phyloP scores from a whole-genome alignment of 2,113 vertebrate genomes.

The Hypomesus transpacificus region DNA sequence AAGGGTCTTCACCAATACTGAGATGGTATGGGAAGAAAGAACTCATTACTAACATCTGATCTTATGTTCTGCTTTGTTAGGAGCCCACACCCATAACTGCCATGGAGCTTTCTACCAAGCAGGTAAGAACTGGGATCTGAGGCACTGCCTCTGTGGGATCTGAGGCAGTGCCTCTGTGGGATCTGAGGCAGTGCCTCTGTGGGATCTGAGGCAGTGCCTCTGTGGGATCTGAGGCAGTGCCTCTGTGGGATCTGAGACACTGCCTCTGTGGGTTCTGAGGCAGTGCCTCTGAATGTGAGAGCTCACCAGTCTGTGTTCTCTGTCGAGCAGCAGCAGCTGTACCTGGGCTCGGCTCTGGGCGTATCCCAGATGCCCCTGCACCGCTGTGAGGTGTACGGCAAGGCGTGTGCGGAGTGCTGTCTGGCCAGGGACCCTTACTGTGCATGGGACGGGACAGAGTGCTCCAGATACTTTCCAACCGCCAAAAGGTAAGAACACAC shows the following conservation, averaged over 20 bases:
- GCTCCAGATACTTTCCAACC: conserved; percentile 95
- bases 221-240: too few relatives aligned
- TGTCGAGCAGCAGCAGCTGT: conserved; percentile 88
- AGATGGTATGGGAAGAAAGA: not conserved
- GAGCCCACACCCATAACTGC: conserved; percentile 88
- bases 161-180: too few relatives aligned
- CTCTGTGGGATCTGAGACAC: too few relatives aligned
- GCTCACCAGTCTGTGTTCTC: too few relatives aligned
- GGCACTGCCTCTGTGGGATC: too few relatives aligned
- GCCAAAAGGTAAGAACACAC: conserved; percentile 84
- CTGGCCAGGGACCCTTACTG: conserved; percentile 97
- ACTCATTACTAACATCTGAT: conserved; percentile 2
- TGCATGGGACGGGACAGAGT: conserved; percentile 93
- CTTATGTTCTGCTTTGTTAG: conserved; percentile 63
- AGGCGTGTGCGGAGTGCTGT: conserved; percentile 96
- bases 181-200: too few relatives aligned
- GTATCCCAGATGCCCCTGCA: conserved; percentile 93
- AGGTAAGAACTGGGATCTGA: conserved; percentile 69
- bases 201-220: too few relatives aligned
- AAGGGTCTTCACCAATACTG: not conserved
- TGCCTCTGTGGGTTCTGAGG: too few relatives aligned
- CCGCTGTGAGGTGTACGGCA: conserved; percentile 93
- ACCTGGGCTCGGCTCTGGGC: conserved; percentile 86
- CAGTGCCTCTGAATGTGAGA: too few relatives aligned
- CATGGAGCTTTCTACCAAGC: conserved; percentile 98